Evolutionary conservation across 1,140 invertebrate genomes (phyloP), one percentile per base, ranked within the genome.

Genomic region (Akabosia matsudoensis): DNA sequence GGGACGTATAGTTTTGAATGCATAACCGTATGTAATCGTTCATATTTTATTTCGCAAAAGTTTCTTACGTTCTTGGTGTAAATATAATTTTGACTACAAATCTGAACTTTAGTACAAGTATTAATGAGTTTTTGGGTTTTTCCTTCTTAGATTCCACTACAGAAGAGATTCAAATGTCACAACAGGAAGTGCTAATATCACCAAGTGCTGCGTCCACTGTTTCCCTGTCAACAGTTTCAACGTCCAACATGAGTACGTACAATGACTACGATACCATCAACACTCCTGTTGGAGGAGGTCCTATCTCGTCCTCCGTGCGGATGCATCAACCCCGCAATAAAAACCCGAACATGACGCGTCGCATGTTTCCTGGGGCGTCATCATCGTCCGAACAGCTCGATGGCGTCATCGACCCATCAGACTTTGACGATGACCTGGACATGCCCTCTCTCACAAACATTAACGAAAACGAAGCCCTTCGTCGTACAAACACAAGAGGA

Each of bases 221-320:
- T 24, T 67, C 61, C n/a, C 61, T 67, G 13, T 67, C 61, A 2
- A 67, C 61, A 30, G 61, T 67, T 3, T 67, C 61, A 2, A 67
- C 61, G 24, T 67, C 24, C 4, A 31, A 67, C 61, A 67, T 67
- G 24, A 67, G 61, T n/a, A 61, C 14, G 4, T n/a, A 22, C n/a
- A 67, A 67, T n/a, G 61, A 67, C 30, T 67, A 67, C 61, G 61
- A 67, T n/a, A 67, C 61, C 4, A 30, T 67, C 7, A 61, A 24
- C 54, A 67, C 26, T 67, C 61, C 61, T 14, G 26, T 30, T 10
- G 61, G 61, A 28, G 30, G 3, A 3, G 4, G 24, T 4, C 14
- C 54, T 22, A 56, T 3, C 10, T 56, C 54, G 3, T 16, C 10
- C 7, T 16, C 22, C 13, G 10, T 24, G 7, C 10, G 22, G 4